Percentiles rank a stretch among this genome's conserved stretches.
Conservation (phyloP, 2,113 vertebrate genomes). For the Cyanoramphus novaezelandiae region DNA sequence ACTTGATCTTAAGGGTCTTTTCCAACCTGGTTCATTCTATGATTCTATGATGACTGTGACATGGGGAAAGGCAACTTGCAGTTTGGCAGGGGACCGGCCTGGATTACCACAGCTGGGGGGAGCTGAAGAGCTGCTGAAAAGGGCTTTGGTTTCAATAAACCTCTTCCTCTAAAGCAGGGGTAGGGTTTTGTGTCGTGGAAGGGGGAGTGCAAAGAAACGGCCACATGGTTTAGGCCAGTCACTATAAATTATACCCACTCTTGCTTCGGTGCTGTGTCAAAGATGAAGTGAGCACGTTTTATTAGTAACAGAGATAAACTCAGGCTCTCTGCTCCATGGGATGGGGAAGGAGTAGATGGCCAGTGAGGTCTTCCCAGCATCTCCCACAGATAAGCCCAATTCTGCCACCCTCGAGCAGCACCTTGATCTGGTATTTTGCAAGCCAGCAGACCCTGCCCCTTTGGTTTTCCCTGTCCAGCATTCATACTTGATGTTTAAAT, state of each 20-base stretch:
- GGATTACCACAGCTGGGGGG: constrained; percentile 51
- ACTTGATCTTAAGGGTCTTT: neutral
- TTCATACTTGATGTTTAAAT: constrained; percentile 52
- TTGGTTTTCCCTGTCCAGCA: neutral
- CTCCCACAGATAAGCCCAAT: neutral
- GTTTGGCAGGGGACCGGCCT: neutral
- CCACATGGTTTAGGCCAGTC: neutral
- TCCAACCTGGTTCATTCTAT: neutral
- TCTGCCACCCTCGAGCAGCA: neutral
- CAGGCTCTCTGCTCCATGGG: accelerated
- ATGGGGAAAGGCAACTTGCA: accelerated
- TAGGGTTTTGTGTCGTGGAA: neutral
- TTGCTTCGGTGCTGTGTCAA: neutral
- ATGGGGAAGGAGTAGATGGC: neutral
- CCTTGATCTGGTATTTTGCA: neutral
- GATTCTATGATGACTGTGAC: accelerated
- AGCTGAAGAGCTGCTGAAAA: constrained; percentile 48
- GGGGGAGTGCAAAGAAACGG: neutral
- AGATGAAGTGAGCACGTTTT: neutral
- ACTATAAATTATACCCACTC: neutral
- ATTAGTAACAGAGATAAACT: neutral
- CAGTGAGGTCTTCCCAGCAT: neutral
- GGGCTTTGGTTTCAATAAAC: neutral
- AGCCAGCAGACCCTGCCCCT: neutral
- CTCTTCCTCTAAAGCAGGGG: neutral